Conservation (phyloP, 2,797 vertebrate genomes). For the Discoglossus pictus region DNA sequence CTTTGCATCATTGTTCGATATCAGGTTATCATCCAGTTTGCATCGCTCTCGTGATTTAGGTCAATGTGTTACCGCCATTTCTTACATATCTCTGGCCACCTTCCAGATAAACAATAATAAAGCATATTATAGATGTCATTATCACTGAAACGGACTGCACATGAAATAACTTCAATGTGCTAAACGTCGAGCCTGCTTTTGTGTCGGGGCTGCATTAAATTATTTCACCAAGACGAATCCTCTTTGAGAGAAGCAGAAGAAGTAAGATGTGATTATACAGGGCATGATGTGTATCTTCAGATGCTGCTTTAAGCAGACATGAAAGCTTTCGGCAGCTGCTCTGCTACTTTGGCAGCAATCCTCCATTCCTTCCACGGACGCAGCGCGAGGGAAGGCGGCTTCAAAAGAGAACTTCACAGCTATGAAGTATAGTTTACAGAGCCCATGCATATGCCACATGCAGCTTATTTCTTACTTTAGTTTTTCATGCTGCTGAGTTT, state of each 20-base stretch:
- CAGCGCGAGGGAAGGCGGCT: not conserved
- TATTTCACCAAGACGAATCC: not conserved
- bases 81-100: constrained; percentile 13
- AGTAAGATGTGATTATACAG: constrained; percentile 22
- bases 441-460: not conserved
- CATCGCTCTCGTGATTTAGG: constrained; percentile 3
- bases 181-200: too few relatives aligned
- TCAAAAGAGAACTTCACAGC: constrained; percentile 25
- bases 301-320: constrained; percentile 21
- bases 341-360: not conserved
- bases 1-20: too few relatives aligned
- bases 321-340: constrained; percentile 12
- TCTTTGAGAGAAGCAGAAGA: constrained; percentile 17
- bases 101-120: constrained; percentile 20
- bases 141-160: too few relatives aligned
- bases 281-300: constrained; percentile 12
- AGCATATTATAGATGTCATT: constrained; percentile 25
- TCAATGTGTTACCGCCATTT: constrained; percentile 6
- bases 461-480: too few relatives aligned
- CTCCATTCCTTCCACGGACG: not conserved
- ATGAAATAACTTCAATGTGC: too few relatives aligned
- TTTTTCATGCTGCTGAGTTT: too few relatives aligned
- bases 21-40: too few relatives aligned
- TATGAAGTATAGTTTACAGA: not conserved
- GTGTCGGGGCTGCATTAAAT: constrained; percentile 12